A percentile compares a stretch with the other conserved stretches of the same genome.
Evolutionary conservation across 1,140 invertebrate genomes (phyloP).

Genomic region (Orius insidiosus): DNA sequence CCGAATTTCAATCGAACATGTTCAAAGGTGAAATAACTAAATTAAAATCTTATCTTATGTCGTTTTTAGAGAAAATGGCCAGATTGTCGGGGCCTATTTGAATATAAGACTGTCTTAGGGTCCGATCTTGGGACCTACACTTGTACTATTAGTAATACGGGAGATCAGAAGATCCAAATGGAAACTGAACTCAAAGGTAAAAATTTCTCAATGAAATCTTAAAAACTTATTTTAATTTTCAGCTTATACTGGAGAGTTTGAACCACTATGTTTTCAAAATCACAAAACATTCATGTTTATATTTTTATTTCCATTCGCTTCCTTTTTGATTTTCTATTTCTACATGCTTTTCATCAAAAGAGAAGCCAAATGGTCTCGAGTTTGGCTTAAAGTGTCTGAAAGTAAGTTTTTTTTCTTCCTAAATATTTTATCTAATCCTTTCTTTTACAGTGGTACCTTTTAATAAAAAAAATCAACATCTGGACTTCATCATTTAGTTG

Average conservation of each 20-base stretch:
- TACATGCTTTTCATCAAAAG: neutral
- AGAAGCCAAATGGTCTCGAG: neutral
- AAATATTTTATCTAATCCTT: no score
- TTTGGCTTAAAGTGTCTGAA: neutral
- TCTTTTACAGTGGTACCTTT: conserved; percentile 2
- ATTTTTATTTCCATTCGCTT: neutral
- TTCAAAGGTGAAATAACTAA: no score
- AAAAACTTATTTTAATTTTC: neutral
- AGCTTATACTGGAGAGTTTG: conserved; percentile 1
- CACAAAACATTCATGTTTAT: neutral
- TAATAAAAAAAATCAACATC: neutral
- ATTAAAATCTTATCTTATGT: no score
- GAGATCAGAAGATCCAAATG: conserved; percentile 27
- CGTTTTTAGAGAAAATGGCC: conserved; percentile 42
- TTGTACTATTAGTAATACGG: conserved; percentile 35
- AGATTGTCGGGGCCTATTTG: conserved; percentile 50
- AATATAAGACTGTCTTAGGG: conserved; percentile 34
- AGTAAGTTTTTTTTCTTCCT: neutral
- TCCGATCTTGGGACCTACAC: conserved; percentile 50
- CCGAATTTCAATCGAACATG: no score
- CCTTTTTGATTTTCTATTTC: neutral
- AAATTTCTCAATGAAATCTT: neutral
- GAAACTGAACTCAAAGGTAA: conserved; percentile 10
- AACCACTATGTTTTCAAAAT: neutral
- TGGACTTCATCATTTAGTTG: conserved; percentile 11